Evolutionary conservation across 2,797 vertebrate species (phyloP).

Genomic region (Poeciliopsis infans): DNA sequence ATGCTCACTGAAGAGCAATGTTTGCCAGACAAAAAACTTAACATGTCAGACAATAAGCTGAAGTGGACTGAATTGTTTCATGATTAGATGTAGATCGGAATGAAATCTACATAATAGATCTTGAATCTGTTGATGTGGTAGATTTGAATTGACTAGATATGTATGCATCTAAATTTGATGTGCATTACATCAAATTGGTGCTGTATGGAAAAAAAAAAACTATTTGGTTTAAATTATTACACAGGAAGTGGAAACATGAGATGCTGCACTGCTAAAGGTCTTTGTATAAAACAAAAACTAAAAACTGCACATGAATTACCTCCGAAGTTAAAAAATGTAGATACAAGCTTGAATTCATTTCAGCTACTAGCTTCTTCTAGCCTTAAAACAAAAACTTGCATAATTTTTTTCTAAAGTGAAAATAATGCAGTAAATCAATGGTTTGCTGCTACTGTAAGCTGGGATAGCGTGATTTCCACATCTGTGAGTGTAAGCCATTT

Average conservation of each 20-base stretch:
- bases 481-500: background rate
- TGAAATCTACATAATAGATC: background rate
- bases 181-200: background rate
- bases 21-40: background rate
- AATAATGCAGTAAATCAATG: background rate
- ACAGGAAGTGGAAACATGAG: background rate
- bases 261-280: background rate
- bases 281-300: background rate
- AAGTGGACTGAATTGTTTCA: background rate
- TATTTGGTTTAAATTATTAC: background rate
- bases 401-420: background rate
- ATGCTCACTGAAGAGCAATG: background rate
- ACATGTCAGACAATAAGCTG: background rate
- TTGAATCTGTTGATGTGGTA: background rate
- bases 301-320: background rate
- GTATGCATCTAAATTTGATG: background rate
- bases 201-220: background rate
- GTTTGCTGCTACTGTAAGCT: background rate
- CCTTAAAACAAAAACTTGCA: background rate
- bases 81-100: background rate
- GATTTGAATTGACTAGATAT: background rate
- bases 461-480: background rate
- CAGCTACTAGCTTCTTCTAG: background rate
- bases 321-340: background rate
- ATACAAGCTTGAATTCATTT: background rate